These are phyloP conservation scores for Operophtera brumata DNA, from an alignment of 2,888 invertebrate genomes.

Conservation along the genomic window DNA sequence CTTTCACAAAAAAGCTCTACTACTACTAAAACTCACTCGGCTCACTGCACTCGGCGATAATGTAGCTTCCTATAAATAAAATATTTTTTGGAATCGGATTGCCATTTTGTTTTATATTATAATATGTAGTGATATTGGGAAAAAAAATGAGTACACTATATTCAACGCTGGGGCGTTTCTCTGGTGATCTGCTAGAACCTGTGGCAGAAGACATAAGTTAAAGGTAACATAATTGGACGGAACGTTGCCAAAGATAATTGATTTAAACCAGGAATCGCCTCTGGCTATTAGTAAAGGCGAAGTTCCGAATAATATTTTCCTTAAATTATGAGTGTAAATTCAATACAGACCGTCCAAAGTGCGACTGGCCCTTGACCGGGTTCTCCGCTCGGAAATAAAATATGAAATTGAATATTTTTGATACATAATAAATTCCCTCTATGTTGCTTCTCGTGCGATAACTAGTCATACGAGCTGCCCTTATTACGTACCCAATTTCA, in stretches of 20 bases:
- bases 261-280: slow-evolving; percentile 3
- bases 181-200: too few species aligned
- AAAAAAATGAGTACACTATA: background rate
- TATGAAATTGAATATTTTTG: slow-evolving; percentile 31
- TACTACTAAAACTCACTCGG: too few species aligned
- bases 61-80: too few species aligned
- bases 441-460: slow-evolving; percentile 28
- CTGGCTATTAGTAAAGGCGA: slow-evolving; percentile 5
- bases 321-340: slow-evolving; percentile 18
- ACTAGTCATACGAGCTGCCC: slow-evolving; percentile 31
- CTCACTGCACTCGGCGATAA: too few species aligned
- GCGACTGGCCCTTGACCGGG: slow-evolving; percentile 23
- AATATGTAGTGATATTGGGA: too few species aligned
- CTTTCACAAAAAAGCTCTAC: too few species aligned
- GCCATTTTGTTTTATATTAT: too few species aligned
- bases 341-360: slow-evolving; percentile 12
- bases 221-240: slow-evolving; percentile 2
- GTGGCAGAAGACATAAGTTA: background rate
- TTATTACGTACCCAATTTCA: slow-evolving; percentile 32
- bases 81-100: too few species aligned
- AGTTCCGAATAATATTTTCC: slow-evolving; percentile 8
- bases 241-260: slow-evolving; percentile 10
- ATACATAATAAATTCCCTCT: slow-evolving; percentile 31
- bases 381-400: slow-evolving; percentile 24
- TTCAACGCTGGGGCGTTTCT: background rate